Base-by-base conservation (phyloP, 1,140 invertebrate genomes). In the Megalopta genalis region DNA sequence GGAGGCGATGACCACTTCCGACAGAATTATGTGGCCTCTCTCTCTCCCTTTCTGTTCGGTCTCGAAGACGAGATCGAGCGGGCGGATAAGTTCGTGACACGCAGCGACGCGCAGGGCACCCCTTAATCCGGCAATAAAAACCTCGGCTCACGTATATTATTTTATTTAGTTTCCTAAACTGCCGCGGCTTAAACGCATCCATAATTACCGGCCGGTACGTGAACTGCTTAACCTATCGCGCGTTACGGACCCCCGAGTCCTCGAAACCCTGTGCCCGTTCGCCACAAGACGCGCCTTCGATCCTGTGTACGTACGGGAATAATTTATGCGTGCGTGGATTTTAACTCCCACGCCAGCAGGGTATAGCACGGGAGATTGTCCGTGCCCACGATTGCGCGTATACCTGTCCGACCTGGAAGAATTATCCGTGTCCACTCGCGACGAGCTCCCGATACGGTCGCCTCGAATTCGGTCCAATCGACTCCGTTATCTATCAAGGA, bases 111-210 rank as follows among this genome's bases (percentile, higher is more conserved):
- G 85, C 66, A 88, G 89, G 81, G 87, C 86, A 88, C 32, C 88
- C 85, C 90, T 90, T 92, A 92, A 92, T 92, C 87, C 87, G 87
- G 90, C 88, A 89, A 92, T 92, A 92, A 92, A 92, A 91, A 91
- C 88, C 82, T 84, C 88, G 88, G 86, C 89, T 91, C 91, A 92
- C 91, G 91, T 92, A 92, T 91, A 92, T 91, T 92, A 91, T 92
- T 92, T 92, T 92, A 91, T 91, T 92, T 90, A 88, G 90, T 91
- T 92, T 91, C 90, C 91, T 87, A 91, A 91, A 92, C 90, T 91
- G 88, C 88, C 87, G 90, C 88, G 87, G 87, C 90, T 92, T 92
- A 92, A 92, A 92, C 91, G 91, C 91, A 92, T 92, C 90, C 91
- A 92, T 92, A 92, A 92, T 92, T 92, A 92, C 89, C 90, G 86